Conservation (phyloP, 2,113 vertebrate genomes). For the Vimba vimba region DNA sequence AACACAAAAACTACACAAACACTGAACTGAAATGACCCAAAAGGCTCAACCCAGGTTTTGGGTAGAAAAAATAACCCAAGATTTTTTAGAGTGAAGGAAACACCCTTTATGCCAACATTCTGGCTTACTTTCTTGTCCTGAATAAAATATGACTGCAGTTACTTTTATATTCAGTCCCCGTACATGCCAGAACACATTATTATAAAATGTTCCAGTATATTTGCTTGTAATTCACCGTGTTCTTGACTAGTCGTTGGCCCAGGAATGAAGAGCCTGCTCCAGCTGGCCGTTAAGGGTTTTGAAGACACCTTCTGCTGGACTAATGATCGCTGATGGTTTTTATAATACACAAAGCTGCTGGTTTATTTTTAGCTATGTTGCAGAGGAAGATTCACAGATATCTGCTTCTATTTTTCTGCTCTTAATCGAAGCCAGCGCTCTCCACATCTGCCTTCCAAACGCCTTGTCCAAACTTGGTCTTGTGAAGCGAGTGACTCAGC, state of each 20-base stretch:
- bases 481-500: slow-evolving; percentile 19
- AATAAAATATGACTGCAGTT: not conserved
- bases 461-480: slow-evolving; percentile 17
- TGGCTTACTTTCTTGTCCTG: not conserved
- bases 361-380: not conserved
- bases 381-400: not conserved
- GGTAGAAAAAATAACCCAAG: too few species aligned
- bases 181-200: not conserved
- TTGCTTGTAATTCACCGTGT: not conserved
- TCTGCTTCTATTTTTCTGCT: slow-evolving; percentile 15
- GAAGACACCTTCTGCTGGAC: not conserved
- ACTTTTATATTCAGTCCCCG: not conserved
- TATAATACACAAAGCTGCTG: not conserved
- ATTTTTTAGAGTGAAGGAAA: not conserved
- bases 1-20: too few species aligned
- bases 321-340: not conserved
- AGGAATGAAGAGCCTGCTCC: not conserved
- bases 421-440: not conserved
- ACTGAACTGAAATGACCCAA: too few species aligned
- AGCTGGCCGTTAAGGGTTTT: not conserved
- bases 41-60: too few species aligned
- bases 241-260: not conserved
- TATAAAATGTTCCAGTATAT: not conserved
- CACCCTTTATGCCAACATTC: not conserved
- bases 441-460: slow-evolving; percentile 18